A percentile compares a stretch with the other conserved stretches of the same genome.
These are phyloP conservation scores for Plemyria rubiginata DNA, from an alignment of 2,888 invertebrate genomes.

Conservation along the genomic window DNA sequence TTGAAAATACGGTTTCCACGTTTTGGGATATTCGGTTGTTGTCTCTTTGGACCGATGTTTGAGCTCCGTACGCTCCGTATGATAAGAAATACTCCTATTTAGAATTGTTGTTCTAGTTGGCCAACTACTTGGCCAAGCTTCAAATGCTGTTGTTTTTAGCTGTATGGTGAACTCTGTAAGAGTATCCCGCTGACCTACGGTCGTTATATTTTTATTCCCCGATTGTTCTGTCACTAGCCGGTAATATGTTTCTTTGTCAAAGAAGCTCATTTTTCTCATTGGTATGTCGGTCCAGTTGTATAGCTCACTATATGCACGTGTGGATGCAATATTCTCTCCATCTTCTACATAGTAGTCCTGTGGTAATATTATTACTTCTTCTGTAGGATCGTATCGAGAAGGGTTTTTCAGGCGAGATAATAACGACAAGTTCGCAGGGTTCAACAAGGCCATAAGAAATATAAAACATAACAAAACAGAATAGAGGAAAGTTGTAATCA, in stretches of 20 bases:
- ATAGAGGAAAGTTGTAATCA: conserved; percentile 6
- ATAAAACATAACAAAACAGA: conserved; percentile 8
- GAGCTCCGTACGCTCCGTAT: background rate
- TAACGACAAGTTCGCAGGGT: conserved; percentile 28
- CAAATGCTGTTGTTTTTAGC: background rate
- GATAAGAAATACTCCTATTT: background rate
- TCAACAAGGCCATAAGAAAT: conserved; percentile 1
- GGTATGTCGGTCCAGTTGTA: background rate
- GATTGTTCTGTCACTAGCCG: background rate
- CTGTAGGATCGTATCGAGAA: conserved; percentile 39
- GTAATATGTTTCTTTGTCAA: background rate
- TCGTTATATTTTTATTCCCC: background rate
- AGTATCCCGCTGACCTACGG: background rate
- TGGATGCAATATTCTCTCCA: background rate
- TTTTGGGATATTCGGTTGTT: conserved; percentile 4
- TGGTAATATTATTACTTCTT: conserved; percentile 43
- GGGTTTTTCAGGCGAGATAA: conserved; percentile 50
- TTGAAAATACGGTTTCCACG: conserved; percentile 30
- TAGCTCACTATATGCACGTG: background rate
- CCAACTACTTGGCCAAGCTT: no score
- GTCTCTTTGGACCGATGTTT: background rate
- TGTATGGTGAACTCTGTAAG: background rate
- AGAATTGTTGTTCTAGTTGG: conserved; percentile 1
- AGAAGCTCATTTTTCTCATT: background rate
- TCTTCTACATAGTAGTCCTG: conserved; percentile 47